Conservation (phyloP, 2,888 invertebrate species). For the Argynnis bischoffii region DNA sequence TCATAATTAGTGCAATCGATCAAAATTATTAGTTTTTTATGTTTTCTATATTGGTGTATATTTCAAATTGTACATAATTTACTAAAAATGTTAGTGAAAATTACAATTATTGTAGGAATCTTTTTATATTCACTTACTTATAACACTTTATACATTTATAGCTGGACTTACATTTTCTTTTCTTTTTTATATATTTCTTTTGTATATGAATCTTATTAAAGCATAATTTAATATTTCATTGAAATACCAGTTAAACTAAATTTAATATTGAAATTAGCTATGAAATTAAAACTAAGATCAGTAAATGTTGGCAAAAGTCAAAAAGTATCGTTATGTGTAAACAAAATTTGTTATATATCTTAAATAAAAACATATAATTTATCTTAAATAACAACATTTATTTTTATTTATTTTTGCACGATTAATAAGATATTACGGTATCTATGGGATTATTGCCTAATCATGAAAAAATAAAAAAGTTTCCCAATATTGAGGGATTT, state of each 20-base stretch:
- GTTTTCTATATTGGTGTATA: conserved; percentile 1
- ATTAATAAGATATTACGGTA: background rate
- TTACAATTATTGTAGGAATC: conserved; percentile 15
- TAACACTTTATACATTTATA: background rate
- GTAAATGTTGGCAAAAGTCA: too few relatives aligned
- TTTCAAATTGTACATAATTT: conserved; percentile 23
- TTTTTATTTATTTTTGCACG: conserved; percentile 11
- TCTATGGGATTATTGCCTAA: too few relatives aligned
- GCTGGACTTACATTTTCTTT: too few relatives aligned
- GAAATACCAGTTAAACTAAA: too few relatives aligned
- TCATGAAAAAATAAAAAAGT: too few relatives aligned
- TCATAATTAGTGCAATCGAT: background rate
- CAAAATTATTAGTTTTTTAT: background rate
- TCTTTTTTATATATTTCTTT: too few relatives aligned
- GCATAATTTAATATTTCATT: too few relatives aligned
- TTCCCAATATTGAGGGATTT: too few relatives aligned
- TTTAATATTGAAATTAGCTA: too few relatives aligned
- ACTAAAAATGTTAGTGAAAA: conserved; percentile 16
- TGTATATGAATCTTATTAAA: too few relatives aligned
- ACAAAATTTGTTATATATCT: conserved; percentile 8
- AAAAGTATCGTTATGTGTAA: background rate
- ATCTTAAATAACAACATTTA: background rate
- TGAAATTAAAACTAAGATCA: too few relatives aligned
- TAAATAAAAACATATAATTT: too few relatives aligned
- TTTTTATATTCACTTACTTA: conserved; percentile 13